Base-by-base conservation (phyloP, 1,140 invertebrate genomes). In the Asbolus verrucosus region DNA sequence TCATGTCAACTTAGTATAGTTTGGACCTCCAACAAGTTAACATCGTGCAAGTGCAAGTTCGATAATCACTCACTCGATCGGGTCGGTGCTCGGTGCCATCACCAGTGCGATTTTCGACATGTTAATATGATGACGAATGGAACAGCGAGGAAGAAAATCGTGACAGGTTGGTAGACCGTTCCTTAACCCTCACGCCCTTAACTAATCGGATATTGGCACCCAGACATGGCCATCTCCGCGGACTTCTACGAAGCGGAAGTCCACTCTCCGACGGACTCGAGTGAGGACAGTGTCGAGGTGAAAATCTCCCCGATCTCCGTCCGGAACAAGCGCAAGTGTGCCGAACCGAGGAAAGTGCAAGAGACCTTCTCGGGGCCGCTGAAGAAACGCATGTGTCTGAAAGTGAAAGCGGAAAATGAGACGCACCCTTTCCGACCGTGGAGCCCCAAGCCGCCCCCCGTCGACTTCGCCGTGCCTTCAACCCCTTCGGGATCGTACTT, bases 271-370 rank as follows among this genome's bases (percentile, higher is more conserved):
- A 81, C 80, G 85, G 70, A 87, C 36, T 87, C 88, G 31, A 92
- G 90, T 14, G 91, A 92, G 72, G 91, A 93, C 80, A 91, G 91
- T 46, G 87, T 92, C 1, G 87, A 92, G 74, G 87, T 89, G 6
- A 87, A 88, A 70, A 83, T 87, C 1, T 85, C 82, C 11, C 83
- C 91, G 2, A 90, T 91, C 31, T 85, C 86, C 0, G 80, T 88
- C 39, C 77, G 84, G 1, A 84, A 85, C 41, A 87, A 89, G 67
- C 86, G 87, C 76, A 92, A 92, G 78, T 83, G 89, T 62, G 86
- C 89, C 6, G 92, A 94, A 65, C 90, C 91, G 0, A 85, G 88
- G 6, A 87, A 87, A 73, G 19, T 75, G 9, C 19, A 76, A 31
- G 43, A 74, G 6, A 9, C 65, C 76, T 21, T 79, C 21, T 78